Evolutionary conservation across 2,888 invertebrate genomes (phyloP), one percentile per base, ranked within the genome.

Genomic region (Melieria crassipennis): DNA sequence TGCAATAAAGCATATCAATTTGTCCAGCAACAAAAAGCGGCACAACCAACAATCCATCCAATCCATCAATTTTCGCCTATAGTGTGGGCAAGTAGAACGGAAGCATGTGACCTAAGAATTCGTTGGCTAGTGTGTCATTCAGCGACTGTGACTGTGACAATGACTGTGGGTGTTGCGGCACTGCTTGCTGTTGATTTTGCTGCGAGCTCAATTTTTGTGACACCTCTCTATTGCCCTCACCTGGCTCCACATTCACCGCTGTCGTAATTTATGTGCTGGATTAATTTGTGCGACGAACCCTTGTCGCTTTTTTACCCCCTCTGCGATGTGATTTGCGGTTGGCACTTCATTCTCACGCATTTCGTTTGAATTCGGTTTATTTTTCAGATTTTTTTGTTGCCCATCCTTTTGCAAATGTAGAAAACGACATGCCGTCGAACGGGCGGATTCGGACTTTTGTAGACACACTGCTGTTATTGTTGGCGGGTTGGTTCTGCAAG

Each of bases 1-100:
- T 43, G 16, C 46, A 68, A 52, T 68, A 61, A 68, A 62, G 61
- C 62, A 58, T 65, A 65, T 46, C 60, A 70, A 60, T 52, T 65
- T 58, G 30, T 45, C n/a, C 66, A 30, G 30, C 47, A 48, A 58
- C 30, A 30, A 30, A 30, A 30, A 30, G 3, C 30, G 30, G 30
- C 30, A 30, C 30, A 1, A 30, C 30, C 30, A 30, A 30, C 30
- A 30, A 30, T 30, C 30, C 30, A 30, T 30, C 30, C 30, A 30
- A 16, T 16, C 16, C 2, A 16, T 16, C 16, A 1, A 16, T 30
- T 30, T 3, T 30, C 30, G 30, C 30, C 30, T 30, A 3, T 1
- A 30, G 30, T 30, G 30, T 30, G 30, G 30, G 30, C 16, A 16
- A 16, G 16, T 1, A 16, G 1, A 16, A 16, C 16, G 16, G 16